Base-by-base conservation (phyloP, 2,113 vertebrate genomes). In the Paraplagusia blochii region DNA sequence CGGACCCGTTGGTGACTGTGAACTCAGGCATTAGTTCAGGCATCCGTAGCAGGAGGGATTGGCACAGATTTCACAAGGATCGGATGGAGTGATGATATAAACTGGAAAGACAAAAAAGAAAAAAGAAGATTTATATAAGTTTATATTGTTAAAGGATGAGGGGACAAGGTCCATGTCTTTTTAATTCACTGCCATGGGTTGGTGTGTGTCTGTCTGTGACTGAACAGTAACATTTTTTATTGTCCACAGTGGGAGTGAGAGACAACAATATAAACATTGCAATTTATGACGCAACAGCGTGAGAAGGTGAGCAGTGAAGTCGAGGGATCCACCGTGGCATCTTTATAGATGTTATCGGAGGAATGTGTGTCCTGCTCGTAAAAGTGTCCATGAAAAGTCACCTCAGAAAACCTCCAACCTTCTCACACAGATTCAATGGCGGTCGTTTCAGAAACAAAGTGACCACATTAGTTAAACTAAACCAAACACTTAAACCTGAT, bases 31-130 rank as follows among this genome's bases (percentile, higher is more conserved):
- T 85, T 58, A 86, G 7, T 12, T 12, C 59, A 70, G 64, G 85
- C 92, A 92, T 8, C 92, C 91, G 0, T 55, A 81, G 54, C 92
- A 93, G 63, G 92, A 88, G 0, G 90, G 85, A 11, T 88, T 90
- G 57, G 84, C 89, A 52, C 91, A 94, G 72, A 94, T 90, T 54
- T 93, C 92, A 70, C 92, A 94, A 0, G 56, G 57, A 51, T 82
- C 80, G 0, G 44, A 15, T 7, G 89, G 40, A 0, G 63, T 44
- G 11, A 87, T 78, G 46, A 92, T 81, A 44, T 44, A 13, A 44
- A 50, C 92, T 94, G 71, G n/a, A 73, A 52, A 59, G 11, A 4
- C 5, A 8, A 52, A 51, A 16, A 54, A 52, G 11, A 39, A 5
- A 43, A 13, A 39, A n/a, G n/a, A 51, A 44, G 9, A 45, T 18